A percentile compares a stretch with the other conserved stretches of the same genome.
Conservation (phyloP, 2,113 vertebrate genomes). For the Centropristis striata region DNA sequence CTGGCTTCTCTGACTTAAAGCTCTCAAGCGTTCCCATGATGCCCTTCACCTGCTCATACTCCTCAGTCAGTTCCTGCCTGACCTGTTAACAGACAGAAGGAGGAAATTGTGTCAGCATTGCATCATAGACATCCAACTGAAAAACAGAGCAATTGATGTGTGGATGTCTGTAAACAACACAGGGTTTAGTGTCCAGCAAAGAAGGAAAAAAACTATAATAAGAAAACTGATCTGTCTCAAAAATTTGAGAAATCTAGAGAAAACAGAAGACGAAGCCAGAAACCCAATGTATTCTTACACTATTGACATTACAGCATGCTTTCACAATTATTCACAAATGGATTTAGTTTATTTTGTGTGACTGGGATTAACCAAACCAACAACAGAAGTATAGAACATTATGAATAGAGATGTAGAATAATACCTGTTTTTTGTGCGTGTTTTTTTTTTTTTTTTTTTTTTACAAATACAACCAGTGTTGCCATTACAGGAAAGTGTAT, state of each 20-base stretch:
- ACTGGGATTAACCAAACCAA: background rate
- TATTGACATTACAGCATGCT: background rate
- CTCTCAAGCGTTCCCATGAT: conserved; percentile 94
- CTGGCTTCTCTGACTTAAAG: conserved; percentile 93
- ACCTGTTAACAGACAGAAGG: conserved; percentile 84
- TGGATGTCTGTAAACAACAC: background rate
- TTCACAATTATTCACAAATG: too few species aligned
- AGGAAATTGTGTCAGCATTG: background rate
- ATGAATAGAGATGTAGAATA: background rate
- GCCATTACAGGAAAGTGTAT: background rate
- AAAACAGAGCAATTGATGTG: background rate
- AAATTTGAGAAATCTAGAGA: too few species aligned
- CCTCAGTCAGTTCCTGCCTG: conserved; percentile 92
- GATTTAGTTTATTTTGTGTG: background rate
- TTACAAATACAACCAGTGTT: background rate
- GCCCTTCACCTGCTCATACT: conserved; percentile 95
- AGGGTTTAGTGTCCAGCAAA: background rate
- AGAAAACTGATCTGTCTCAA: too few species aligned
- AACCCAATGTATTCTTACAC: background rate
- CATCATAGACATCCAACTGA: conserved; percentile 2
- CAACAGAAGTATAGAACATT: background rate
- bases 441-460: background rate
- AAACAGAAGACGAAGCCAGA: too few species aligned
- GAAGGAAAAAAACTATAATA: background rate
- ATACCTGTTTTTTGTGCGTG: too few species aligned